Percentiles rank a stretch among this genome's conserved stretches.
phyloP scores from a whole-genome alignment of 2,888 invertebrate species.

The Drosophila kanekoi region DNA sequence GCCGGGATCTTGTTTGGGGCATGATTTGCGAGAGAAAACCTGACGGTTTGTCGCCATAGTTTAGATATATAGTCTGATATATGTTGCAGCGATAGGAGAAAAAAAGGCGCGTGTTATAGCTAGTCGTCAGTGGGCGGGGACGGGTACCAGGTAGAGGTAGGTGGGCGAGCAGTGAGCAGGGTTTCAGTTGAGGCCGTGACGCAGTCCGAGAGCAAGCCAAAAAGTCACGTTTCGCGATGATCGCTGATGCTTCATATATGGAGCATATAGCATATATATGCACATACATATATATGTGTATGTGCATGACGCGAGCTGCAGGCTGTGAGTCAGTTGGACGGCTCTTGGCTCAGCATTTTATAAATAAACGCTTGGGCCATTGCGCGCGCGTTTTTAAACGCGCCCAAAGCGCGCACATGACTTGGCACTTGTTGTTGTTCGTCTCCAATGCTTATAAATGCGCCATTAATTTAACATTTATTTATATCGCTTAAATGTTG shows the following conservation, averaged over 20 bases:
- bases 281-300: background rate
- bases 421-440: constrained; percentile 6
- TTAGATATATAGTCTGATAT: background rate
- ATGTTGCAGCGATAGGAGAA: constrained; percentile 6
- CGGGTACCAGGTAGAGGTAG: no score
- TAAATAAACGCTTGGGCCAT: constrained; percentile 11
- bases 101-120: constrained; percentile 27
- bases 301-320: constrained; percentile 8
- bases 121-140: background rate
- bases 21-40: constrained; percentile 41
- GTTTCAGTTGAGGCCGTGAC: constrained; percentile 5
- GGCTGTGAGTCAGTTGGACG: constrained; percentile 34
- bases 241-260: constrained; percentile 32
- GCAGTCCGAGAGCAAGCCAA: constrained; percentile 9
- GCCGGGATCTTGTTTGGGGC: constrained; percentile 2
- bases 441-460: constrained; percentile 22
- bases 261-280: constrained; percentile 17
- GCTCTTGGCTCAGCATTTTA: constrained; percentile 26
- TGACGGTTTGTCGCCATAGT: background rate
- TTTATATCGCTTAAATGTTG: background rate
- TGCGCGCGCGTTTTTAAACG: constrained; percentile 22
- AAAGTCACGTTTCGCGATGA: constrained; percentile 61
- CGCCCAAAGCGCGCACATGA: constrained; percentile 13
- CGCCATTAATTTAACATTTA: background rate
- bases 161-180: background rate